phyloP scores from a whole-genome alignment of 2,797 vertebrate species.

The Simalia tracyae region DNA sequence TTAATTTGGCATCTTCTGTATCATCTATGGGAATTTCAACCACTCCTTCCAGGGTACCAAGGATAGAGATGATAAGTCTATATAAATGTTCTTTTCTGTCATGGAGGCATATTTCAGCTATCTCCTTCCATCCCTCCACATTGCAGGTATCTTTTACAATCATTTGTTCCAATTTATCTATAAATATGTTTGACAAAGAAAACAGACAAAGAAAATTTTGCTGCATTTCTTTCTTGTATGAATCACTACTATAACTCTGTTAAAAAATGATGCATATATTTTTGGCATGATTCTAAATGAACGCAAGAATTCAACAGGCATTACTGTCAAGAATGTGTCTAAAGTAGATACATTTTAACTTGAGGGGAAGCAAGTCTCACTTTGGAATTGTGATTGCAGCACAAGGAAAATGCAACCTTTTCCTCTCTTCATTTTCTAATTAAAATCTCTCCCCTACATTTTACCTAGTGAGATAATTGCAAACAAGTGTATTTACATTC shows the following conservation, averaged over 20 bases:
- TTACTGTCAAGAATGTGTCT: background rate
- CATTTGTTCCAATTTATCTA: constrained; percentile 67
- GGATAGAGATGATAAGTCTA: constrained; percentile 65
- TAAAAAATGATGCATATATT: constrained; percentile 2
- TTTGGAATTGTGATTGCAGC: background rate
- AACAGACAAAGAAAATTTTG: background rate
- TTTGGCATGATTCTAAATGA: background rate
- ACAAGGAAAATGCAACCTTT: background rate
- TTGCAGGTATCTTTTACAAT: constrained; percentile 69
- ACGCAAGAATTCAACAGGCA: background rate
- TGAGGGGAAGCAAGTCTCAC: background rate
- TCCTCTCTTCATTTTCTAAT: background rate
- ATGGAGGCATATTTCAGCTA: constrained; percentile 65
- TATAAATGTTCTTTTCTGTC: constrained; percentile 64
- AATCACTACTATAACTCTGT: background rate
- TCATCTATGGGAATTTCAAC: constrained; percentile 53
- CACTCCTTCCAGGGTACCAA: constrained; percentile 71
- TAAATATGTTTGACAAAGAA: constrained; percentile 28
- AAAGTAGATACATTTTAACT: background rate
- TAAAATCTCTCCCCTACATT: background rate
- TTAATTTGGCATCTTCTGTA: constrained; percentile 60
- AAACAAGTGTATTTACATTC: background rate
- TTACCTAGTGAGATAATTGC: background rate
- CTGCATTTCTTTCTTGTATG: constrained; percentile 26
- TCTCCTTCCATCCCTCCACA: constrained; percentile 70